Percentiles rank a stretch among this genome's conserved stretches.
Evolutionary conservation across 2,113 vertebrate species (phyloP).

Genomic region (Heteronetta atricapilla): DNA sequence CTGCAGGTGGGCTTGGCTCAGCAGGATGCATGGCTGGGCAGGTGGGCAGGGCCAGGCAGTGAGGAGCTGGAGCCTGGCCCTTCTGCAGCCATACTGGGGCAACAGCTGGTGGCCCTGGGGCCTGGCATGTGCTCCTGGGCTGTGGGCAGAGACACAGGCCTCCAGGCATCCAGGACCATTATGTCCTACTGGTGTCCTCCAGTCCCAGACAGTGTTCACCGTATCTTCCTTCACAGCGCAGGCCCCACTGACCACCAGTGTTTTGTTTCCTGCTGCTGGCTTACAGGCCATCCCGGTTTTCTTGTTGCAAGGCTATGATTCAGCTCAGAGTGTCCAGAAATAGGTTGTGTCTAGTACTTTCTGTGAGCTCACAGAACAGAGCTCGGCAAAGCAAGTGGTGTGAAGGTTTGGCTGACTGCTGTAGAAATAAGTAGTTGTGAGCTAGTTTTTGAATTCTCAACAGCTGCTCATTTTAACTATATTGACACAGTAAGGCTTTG

Average conservation of each 20-base stretch:
- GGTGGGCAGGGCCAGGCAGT: no score
- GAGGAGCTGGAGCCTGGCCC: background rate
- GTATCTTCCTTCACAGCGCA: background rate
- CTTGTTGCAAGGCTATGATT: conserved; percentile 13
- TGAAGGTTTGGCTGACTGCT: background rate
- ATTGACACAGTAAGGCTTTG: background rate
- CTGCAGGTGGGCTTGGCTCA: background rate
- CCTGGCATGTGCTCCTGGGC: background rate
- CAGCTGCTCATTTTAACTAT: background rate
- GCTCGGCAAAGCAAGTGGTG: background rate
- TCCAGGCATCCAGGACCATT: background rate
- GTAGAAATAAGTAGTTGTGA: background rate
- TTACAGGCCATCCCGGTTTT: background rate
- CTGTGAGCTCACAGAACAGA: background rate
- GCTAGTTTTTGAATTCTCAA: background rate
- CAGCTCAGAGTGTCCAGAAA: conserved; percentile 37
- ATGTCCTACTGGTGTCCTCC: rapidly evolving
- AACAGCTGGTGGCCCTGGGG: rapidly evolving
- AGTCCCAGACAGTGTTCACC: background rate
- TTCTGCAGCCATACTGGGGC: rapidly evolving
- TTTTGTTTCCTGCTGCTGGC: background rate
- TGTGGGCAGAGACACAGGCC: no score
- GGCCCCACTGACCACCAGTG: background rate
- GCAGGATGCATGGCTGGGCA: no score
- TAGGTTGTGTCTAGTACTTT: background rate